These are phyloP conservation scores for Platycheirus albimanus DNA, from an alignment of 2,888 invertebrate genomes.

Conservation along the genomic window DNA sequence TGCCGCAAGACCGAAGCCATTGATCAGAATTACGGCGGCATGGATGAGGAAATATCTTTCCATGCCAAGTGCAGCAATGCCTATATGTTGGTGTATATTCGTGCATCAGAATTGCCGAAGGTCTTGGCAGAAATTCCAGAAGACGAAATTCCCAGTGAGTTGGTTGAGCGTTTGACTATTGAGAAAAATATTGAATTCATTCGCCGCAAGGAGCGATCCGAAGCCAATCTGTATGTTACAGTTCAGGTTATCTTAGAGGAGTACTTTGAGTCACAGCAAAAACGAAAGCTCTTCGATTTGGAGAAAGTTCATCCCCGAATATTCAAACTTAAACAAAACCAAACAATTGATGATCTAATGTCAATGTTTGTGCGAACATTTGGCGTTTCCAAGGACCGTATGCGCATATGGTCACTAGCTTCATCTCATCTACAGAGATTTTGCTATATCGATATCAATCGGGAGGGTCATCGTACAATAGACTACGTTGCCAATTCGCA, in stretches of 20 bases:
- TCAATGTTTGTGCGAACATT: constrained; percentile 94
- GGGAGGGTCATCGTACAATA: constrained; percentile 86
- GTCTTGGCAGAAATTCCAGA: constrained; percentile 96
- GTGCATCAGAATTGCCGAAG: constrained; percentile 92
- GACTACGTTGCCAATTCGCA: constrained; percentile 88
- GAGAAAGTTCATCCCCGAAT: constrained; percentile 92
- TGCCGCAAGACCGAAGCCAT: constrained; percentile 98
- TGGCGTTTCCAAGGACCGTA: constrained; percentile 93
- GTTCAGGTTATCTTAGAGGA: constrained; percentile 90
- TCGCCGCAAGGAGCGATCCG: constrained; percentile 96
- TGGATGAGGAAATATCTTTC: constrained; percentile 94
- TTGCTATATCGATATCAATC: constrained; percentile 92
- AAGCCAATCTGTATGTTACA: constrained; percentile 94
- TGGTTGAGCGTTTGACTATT: constrained; percentile 93
- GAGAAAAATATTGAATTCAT: constrained; percentile 96
- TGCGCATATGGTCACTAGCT: constrained; percentile 96
- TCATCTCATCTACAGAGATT: constrained; percentile 87
- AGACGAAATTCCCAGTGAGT: constrained; percentile 95
- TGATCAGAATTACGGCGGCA: constrained; percentile 98
- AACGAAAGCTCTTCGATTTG: constrained; percentile 96
- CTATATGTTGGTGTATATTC: constrained; percentile 99
- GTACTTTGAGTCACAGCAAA: constrained; percentile 96
- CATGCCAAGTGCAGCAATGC: constrained; percentile 99
- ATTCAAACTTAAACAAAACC: constrained; percentile 95
- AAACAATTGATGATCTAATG: constrained; percentile 92